These are phyloP conservation scores for Isurus oxyrinchus DNA, from an alignment of 2,113 vertebrate genomes.

Conservation along the genomic window DNA sequence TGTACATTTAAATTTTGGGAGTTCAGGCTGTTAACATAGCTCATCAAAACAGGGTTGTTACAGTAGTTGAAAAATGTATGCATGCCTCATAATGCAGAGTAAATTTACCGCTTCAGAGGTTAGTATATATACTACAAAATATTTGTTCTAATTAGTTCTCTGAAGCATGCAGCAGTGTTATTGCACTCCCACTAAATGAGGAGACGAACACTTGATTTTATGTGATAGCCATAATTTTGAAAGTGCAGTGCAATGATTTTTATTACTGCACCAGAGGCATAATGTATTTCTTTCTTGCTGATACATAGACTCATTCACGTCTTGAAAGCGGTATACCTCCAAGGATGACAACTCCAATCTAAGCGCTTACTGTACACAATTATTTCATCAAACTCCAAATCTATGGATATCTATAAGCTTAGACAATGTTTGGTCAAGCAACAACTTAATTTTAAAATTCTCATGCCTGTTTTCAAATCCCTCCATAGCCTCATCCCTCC, in stretches of 20 bases:
- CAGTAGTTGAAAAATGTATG: slow-evolving; percentile 28
- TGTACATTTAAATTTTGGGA: slow-evolving; percentile 19
- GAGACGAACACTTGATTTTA: slow-evolving; percentile 29
- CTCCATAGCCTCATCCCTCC: neutral
- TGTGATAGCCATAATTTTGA: slow-evolving; percentile 27
- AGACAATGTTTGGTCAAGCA: neutral
- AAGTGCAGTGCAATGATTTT: slow-evolving; percentile 15
- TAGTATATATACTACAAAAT: slow-evolving; percentile 20
- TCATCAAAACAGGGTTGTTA: slow-evolving; percentile 16
- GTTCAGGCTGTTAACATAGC: neutral
- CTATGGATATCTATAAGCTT: neutral
- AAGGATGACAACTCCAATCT: neutral
- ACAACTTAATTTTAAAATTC: neutral
- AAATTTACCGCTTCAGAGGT: slow-evolving; percentile 15
- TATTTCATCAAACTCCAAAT: neutral
- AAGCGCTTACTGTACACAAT: neutral
- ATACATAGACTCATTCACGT: neutral
- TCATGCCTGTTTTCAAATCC: neutral
- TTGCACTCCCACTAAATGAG: slow-evolving; percentile 36
- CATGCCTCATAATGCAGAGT: slow-evolving; percentile 32
- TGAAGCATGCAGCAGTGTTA: slow-evolving; percentile 25
- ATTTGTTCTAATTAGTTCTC: slow-evolving; percentile 31
- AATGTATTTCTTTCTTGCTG: neutral
- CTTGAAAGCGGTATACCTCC: neutral
- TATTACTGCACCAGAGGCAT: slow-evolving; percentile 23